Evolutionary conservation across 1,140 invertebrate species (phyloP).

Genomic region (Sitobion miscanthi): DNA sequence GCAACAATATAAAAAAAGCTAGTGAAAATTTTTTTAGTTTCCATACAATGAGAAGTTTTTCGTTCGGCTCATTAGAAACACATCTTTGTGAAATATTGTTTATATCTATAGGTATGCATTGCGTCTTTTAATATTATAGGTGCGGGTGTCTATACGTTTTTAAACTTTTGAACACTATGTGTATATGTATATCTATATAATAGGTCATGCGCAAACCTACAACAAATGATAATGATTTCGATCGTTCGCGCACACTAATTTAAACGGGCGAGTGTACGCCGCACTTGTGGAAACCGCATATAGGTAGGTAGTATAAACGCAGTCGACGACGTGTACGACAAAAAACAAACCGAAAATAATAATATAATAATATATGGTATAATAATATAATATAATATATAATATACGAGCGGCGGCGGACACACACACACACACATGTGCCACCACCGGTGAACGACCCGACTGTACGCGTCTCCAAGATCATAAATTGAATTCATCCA

Average conservation of each 20-base stretch:
- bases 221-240: neutral
- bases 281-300: too few relatives aligned
- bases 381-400: neutral
- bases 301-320: neutral
- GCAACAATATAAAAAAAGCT: neutral
- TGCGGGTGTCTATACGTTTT: neutral
- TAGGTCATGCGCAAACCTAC: neutral
- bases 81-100: neutral
- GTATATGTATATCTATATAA: too few relatives aligned
- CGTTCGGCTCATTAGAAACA: too few relatives aligned
- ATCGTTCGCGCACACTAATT: neutral
- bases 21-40: neutral
- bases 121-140: neutral
- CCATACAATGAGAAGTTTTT: neutral
- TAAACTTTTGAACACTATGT: neutral
- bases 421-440: neutral
- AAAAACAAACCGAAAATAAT: neutral
- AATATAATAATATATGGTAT: neutral
- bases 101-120: too few relatives aligned
- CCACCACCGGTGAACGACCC: neutral
- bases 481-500: constrained; percentile 43
- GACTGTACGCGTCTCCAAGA: neutral
- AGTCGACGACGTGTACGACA: too few relatives aligned
- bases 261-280: too few relatives aligned
- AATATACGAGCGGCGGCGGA: neutral